These are phyloP conservation scores for Sycon ciliatum DNA, from an alignment of 37 sponge, comb jelly and placozoan species.

Conservation along the genomic window DNA sequence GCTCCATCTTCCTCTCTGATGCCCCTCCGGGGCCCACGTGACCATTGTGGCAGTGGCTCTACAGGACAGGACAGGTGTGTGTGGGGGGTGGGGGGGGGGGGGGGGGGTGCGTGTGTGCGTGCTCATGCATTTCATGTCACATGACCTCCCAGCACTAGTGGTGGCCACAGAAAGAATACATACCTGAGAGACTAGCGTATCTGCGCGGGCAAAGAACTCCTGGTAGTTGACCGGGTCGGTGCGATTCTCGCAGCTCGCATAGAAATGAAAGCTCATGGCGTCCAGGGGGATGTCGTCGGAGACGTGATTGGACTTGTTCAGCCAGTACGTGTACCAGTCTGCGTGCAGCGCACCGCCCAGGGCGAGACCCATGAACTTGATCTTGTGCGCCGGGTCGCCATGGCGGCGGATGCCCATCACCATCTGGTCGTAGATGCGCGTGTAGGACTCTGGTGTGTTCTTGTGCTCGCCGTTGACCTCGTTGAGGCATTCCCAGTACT, in stretches of 20 bases:
- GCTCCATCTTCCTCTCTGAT: too few species aligned
- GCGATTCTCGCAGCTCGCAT: neutral
- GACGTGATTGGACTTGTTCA: constrained; percentile 8
- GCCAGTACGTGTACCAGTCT: neutral
- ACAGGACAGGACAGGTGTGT: too few species aligned
- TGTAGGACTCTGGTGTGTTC: constrained; percentile 10
- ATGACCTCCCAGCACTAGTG: too few species aligned
- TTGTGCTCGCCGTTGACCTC: neutral
- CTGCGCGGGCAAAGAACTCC: neutral
- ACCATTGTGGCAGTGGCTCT: too few species aligned
- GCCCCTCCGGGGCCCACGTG: too few species aligned
- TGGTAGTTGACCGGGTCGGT: neutral
- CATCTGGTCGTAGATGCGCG: neutral
- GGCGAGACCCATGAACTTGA: constrained; percentile 11
- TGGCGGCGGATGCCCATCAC: neutral
- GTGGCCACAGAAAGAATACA: too few species aligned
- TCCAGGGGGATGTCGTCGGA: neutral
- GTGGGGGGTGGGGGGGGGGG: too few species aligned
- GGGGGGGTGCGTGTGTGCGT: too few species aligned
- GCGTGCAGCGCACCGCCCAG: neutral
- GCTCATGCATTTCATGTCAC: too few species aligned
- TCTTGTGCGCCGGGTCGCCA: constrained; percentile 5
- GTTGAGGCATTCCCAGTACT: constrained; percentile 14
- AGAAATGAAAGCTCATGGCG: constrained; percentile 5
- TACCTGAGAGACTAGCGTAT: neutral